phyloP scores from a whole-genome alignment of 2,797 vertebrate species.

The Nyctalus aviator region DNA sequence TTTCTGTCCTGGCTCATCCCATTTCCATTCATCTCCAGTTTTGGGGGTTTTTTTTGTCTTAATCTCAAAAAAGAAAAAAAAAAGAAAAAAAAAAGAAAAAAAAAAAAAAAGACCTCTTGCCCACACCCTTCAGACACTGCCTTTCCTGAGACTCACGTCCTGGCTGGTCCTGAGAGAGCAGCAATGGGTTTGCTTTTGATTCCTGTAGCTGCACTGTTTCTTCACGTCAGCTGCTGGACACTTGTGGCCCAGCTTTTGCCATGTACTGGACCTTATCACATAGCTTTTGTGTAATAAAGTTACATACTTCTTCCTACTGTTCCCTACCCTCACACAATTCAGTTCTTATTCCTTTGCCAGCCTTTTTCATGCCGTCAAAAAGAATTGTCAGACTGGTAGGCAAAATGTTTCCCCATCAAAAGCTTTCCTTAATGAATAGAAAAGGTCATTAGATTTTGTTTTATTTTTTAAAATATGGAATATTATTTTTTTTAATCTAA shows the following conservation, averaged over 20 bases:
- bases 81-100: too few relatives aligned
- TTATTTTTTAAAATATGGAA: not conserved
- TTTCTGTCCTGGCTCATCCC: not conserved
- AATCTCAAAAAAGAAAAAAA: not conserved
- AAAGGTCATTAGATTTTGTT: slow-evolving; percentile 1
- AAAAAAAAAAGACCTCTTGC: not conserved
- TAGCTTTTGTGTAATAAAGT: not conserved
- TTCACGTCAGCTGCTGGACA: not conserved
- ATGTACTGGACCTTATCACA: rapidly evolving
- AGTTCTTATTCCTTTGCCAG: not conserved
- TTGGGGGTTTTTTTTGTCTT: not conserved
- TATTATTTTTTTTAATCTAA: not conserved
- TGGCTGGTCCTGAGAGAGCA: not conserved
- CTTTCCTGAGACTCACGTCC: slow-evolving; percentile 58
- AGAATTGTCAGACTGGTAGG: not conserved
- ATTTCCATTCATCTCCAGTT: not conserved
- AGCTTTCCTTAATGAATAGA: not conserved
- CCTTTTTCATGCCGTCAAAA: not conserved
- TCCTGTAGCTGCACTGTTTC: not conserved
- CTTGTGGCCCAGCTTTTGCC: not conserved
- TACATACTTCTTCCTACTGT: not conserved
- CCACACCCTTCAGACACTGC: not conserved
- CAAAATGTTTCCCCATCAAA: not conserved
- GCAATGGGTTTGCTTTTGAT: not conserved
- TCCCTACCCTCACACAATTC: not conserved